Base-by-base conservation (phyloP, 2,797 vertebrate genomes). In the Loriculus beryllinus region DNA sequence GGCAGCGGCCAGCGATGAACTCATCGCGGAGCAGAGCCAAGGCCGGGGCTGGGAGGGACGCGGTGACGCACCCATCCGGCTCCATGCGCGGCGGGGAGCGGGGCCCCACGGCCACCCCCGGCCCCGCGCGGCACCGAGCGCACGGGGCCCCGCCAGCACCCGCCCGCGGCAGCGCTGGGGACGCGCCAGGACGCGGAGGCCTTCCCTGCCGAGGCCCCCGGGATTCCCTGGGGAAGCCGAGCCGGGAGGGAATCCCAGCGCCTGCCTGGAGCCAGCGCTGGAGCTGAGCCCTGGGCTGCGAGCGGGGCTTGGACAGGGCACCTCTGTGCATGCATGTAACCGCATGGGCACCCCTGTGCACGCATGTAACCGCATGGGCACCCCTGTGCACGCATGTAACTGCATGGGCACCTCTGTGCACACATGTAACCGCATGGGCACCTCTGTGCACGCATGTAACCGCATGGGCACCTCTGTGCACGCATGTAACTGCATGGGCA, bases 151-250 rank as follows among this genome's bases (percentile, higher is more conserved):
- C 3, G 3, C 9, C 3, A 2, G 3, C 43, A 3, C 3, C 48
- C 52, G 14, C 17, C 10, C 1, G 2, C 54, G 16, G 63, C 74
- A 21, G 57, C 12, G 42, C 72, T 48, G 47, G 54, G 62, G 71
- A 40, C 6, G 10, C 4, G 86, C 91, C 95, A 90, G 77, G 42
- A 33, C 16, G 18, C 3, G 13, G 28, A 0, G 12, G 68, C 86
- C 78, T 29, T 47, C 91, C 95, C 95, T 2, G 26, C 23, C 2
- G 82, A 88, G 93, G 95, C 88, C 89, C 42, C 93, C 3, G 64
- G 89, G 86, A 95, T 83, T 92, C 95, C 95, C 93, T 72, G 80
- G 91, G 93, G 95, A 93, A 88, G 89, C 89, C 47, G n/a, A 86
- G 77, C 72, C 10, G 77, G 62, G 72, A 89, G 93, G 89, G 86